Percentiles rank a stretch among this genome's conserved stretches.
Conservation (phyloP, 2,797 vertebrate genomes). For the Merluccius polli region DNA sequence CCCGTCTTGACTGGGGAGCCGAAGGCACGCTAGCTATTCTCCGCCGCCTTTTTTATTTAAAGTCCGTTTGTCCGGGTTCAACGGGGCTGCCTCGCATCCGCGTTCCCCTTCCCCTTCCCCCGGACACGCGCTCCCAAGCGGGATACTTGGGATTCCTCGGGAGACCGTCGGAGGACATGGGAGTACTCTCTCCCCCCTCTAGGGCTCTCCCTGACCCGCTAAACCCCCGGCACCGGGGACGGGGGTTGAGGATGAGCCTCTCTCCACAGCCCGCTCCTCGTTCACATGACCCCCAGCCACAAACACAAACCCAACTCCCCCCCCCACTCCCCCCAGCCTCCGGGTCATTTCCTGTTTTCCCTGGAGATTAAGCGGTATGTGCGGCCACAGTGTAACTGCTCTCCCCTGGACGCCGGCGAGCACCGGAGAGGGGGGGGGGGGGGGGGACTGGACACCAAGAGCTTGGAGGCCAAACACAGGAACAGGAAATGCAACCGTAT, state of each 20-base stretch:
- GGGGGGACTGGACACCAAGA: slow-evolving; percentile 28
- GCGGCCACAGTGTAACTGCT: slow-evolving; percentile 49
- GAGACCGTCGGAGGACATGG: slow-evolving; percentile 40
- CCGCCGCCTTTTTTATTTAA: neutral
- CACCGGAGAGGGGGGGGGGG: too few relatives aligned
- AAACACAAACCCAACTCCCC: slow-evolving; percentile 44
- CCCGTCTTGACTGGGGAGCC: slow-evolving; percentile 46
- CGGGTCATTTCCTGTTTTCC: slow-evolving; percentile 71
- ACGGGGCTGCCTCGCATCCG: neutral
- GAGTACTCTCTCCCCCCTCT: slow-evolving; percentile 36
- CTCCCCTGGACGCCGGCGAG: slow-evolving; percentile 33
- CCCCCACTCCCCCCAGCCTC: too few relatives aligned
- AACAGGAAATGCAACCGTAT: slow-evolving; percentile 54
- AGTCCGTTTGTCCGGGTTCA: neutral
- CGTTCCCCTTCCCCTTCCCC: slow-evolving; percentile 25
- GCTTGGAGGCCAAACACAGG: slow-evolving; percentile 41
- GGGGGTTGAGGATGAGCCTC: slow-evolving; percentile 44
- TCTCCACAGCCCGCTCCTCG: slow-evolving; percentile 46
- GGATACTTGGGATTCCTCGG: slow-evolving; percentile 57
- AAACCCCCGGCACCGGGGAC: slow-evolving; percentile 36
- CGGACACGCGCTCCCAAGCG: slow-evolving; percentile 31
- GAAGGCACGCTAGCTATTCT: slow-evolving; percentile 35
- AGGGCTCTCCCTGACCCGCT: slow-evolving; percentile 43
- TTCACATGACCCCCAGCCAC: slow-evolving; percentile 72
- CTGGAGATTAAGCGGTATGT: slow-evolving; percentile 51